Base-by-base conservation (phyloP, 2,113 vertebrate genomes). In the Synodontis membranacea region DNA sequence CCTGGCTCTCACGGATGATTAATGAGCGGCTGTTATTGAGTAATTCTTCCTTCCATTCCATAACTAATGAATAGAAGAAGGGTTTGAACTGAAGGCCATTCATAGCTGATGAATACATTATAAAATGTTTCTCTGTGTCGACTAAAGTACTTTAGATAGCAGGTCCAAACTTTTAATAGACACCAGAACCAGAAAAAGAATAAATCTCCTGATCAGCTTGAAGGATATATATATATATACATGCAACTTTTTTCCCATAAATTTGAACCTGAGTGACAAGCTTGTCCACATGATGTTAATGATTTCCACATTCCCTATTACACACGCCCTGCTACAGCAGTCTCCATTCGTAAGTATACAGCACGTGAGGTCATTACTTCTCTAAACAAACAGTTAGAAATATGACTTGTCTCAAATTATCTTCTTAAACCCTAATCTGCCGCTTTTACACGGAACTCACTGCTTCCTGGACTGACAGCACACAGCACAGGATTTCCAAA, bases 1-100 rank as follows among this genome's bases (percentile, higher is more conserved):
- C 87, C 85, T 64, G 79, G 39, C 46, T 76, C 44, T 31, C 39
- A n/a, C 31, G 8, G 48, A n/a, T 28, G 74, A 60, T 48, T 70
- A 82, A 83, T 23, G 72, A 54, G 74, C 58, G 10, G 56, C 50
- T 34, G n/a, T 66, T 52, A 39, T 81, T 72, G 64, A 11, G 11
- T 86, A 86, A 80, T 39, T 39, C 60, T 44, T 70, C 25, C 48
- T 37, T 56, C 23, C n/a, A 50, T 19, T 66, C n/a, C 44, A 25
- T 48, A 78, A 44, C 28, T 39, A 19, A 39, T 76, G 17, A 44
- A 58, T 28, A 46, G 52, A 46, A n/a, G 52, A 28, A 34, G n/a
- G n/a, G 42, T 78, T 85, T 78, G n/a, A n/a, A 62, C 83, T 44
- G 12, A 46, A 80, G 75, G 34, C 84, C 37, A 15, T 81, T 86